Conservation (phyloP, 2,797 vertebrate species). For the Lagocephalus sceleratus region DNA sequence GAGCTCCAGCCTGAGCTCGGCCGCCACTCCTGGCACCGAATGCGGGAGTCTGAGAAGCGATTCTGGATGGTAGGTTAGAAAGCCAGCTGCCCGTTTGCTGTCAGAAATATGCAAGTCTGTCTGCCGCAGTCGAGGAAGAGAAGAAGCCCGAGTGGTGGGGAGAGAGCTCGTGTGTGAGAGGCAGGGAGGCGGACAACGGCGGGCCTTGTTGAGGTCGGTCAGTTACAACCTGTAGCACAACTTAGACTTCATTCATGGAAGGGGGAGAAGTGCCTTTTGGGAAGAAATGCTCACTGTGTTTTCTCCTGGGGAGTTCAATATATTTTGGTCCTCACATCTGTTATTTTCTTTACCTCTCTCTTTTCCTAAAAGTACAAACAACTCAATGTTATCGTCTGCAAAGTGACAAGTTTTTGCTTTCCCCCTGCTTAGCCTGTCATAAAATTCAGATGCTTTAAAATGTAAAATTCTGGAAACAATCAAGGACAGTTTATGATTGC, state of each 20-base stretch:
- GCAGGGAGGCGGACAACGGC: conserved; percentile 48
- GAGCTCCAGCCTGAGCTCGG: neutral
- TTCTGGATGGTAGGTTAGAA: neutral
- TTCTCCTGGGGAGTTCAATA: conserved; percentile 62
- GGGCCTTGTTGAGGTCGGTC: conserved; percentile 58
- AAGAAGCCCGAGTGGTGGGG: conserved; percentile 6
- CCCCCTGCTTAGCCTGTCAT: conserved; percentile 25
- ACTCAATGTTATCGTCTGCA: conserved; percentile 48
- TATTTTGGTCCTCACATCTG: conserved; percentile 53
- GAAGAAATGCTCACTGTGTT: conserved; percentile 63
- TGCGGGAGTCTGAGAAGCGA: neutral
- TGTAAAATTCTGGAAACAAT: conserved; percentile 1
- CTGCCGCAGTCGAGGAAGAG: conserved; percentile 11
- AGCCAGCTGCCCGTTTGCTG: neutral
- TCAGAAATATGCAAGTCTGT: neutral
- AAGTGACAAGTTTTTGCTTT: conserved; percentile 47
- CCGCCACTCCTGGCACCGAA: neutral
- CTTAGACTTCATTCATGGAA: conserved; percentile 65
- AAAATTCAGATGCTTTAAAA: conserved; percentile 4
- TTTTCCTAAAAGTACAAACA: conserved; percentile 52
- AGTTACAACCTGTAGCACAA: conserved; percentile 51
- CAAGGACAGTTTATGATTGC: conserved; percentile 10
- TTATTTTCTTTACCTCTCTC: conserved; percentile 22
- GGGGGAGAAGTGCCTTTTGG: conserved; percentile 41
- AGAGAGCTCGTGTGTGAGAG: conserved; percentile 10